These are phyloP conservation scores for Calliopsis andreniformis DNA, from an alignment of 1,140 invertebrate species.

Conservation along the genomic window DNA sequence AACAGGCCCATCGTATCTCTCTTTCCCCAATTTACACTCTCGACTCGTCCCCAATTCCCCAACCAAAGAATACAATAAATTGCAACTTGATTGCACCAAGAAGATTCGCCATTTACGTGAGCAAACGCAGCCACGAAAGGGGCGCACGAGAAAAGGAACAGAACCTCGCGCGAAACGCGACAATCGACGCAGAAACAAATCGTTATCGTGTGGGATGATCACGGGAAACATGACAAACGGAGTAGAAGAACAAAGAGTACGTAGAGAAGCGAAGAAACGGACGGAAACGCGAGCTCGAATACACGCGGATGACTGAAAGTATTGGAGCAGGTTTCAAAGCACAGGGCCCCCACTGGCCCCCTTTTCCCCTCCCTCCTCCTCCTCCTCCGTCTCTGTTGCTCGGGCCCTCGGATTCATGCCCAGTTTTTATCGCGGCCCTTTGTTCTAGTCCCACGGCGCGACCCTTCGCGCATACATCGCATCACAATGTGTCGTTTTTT, in stretches of 20 bases:
- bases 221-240: background rate
- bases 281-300: slow-evolving; percentile 59
- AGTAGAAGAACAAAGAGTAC: background rate
- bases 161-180: background rate
- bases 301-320: slow-evolving; percentile 60
- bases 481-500: slow-evolving; percentile 80
- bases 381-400: slow-evolving; percentile 55
- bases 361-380: slow-evolving; percentile 46
- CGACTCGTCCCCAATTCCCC: too few relatives aligned
- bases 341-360: slow-evolving; percentile 58
- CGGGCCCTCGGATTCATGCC: slow-evolving; percentile 71
- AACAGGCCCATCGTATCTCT: too few relatives aligned
- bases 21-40: too few relatives aligned
- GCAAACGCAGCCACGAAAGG: too few relatives aligned
- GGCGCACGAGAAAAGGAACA: too few relatives aligned
- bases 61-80: background rate
- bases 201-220: background rate
- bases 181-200: background rate
- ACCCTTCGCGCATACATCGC: slow-evolving; percentile 71
- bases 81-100: background rate
- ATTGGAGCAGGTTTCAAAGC: slow-evolving; percentile 59
- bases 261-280: slow-evolving; percentile 43
- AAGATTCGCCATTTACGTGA: background rate
- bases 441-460: slow-evolving; percentile 77
- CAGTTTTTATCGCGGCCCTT: slow-evolving; percentile 78